Percentiles rank a stretch among this genome's conserved stretches.
Evolutionary conservation across 2,888 invertebrate genomes (phyloP).

Genomic region (Nowickia ferox): DNA sequence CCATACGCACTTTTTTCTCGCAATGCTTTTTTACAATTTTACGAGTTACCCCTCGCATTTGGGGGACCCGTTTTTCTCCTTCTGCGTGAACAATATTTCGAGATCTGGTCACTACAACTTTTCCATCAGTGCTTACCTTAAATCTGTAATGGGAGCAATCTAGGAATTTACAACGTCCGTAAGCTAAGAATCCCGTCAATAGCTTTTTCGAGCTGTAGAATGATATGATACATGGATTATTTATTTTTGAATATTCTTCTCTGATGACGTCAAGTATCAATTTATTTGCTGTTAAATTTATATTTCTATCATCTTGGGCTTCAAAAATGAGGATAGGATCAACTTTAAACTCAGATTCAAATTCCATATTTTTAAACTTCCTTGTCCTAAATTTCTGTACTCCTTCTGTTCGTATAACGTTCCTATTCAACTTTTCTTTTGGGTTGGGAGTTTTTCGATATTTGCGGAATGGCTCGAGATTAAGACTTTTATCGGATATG

Average conservation of each 20-base stretch:
- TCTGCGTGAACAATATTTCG: background rate
- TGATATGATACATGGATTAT: background rate
- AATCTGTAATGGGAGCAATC: constrained; percentile 5
- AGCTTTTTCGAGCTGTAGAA: background rate
- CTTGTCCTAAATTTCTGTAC: too few relatives aligned
- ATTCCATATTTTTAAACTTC: too few relatives aligned
- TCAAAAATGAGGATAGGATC: background rate
- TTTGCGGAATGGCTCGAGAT: too few relatives aligned
- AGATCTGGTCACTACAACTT: background rate
- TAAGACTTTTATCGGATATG: too few relatives aligned
- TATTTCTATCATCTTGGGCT: background rate
- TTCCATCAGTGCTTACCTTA: background rate
- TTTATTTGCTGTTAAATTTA: constrained; percentile 10
- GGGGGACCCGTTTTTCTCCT: constrained; percentile 8
- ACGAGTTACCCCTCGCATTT: constrained; percentile 12
- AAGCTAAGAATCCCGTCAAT: background rate
- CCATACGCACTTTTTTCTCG: background rate
- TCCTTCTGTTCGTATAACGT: too few relatives aligned
- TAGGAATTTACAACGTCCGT: constrained; percentile 2
- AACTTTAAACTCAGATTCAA: background rate
- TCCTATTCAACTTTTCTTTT: too few relatives aligned
- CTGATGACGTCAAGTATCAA: background rate
- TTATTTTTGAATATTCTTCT: constrained; percentile 6
- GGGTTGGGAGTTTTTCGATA: too few relatives aligned
- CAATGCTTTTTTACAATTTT: constrained; percentile 15